phyloP scores from a whole-genome alignment of 2,797 vertebrate genomes.

The Anguilla pacifica region DNA sequence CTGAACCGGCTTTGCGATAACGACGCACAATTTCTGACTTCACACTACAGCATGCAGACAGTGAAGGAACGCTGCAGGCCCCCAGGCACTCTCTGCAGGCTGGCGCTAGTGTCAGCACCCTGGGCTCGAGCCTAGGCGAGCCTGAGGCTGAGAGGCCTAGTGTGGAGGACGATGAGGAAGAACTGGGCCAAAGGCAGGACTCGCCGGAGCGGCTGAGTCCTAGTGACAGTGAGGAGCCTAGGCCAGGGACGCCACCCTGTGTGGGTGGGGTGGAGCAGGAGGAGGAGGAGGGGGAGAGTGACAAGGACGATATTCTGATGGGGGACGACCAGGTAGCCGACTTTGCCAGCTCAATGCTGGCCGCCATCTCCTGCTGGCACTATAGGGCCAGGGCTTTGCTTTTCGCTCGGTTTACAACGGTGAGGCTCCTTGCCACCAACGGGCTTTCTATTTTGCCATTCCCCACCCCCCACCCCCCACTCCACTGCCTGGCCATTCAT shows the following conservation, averaged over 20 bases:
- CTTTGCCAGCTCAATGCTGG: conserved; percentile 84
- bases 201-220: conserved; percentile 68
- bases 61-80: conserved; percentile 79
- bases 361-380: conserved; percentile 92
- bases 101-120: conserved; percentile 59
- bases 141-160: conserved; percentile 54
- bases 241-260: conserved; percentile 59
- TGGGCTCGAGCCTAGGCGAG: conserved; percentile 63
- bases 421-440: conserved; percentile 81
- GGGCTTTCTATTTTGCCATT: conserved; percentile 55
- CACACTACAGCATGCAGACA: conserved; percentile 82
- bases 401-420: conserved; percentile 88
- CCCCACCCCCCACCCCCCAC: conserved; percentile 12
- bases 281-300: conserved; percentile 67
- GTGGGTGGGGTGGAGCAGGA: conserved; percentile 56
- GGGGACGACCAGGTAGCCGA: conserved; percentile 90
- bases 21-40: conserved; percentile 65
- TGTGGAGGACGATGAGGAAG: conserved; percentile 61
- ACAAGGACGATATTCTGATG: conserved; percentile 82
- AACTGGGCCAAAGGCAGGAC: conserved; percentile 60
- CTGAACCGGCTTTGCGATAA: conserved; percentile 58
- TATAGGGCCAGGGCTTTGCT: conserved; percentile 92
- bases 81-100: conserved; percentile 65
- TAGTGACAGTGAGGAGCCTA: conserved; percentile 60
- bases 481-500: conserved; percentile 41